Percentiles rank a stretch among this genome's conserved stretches.
Conservation (phyloP, 2,888 invertebrate genomes). For the Calliopum simillimum region DNA sequence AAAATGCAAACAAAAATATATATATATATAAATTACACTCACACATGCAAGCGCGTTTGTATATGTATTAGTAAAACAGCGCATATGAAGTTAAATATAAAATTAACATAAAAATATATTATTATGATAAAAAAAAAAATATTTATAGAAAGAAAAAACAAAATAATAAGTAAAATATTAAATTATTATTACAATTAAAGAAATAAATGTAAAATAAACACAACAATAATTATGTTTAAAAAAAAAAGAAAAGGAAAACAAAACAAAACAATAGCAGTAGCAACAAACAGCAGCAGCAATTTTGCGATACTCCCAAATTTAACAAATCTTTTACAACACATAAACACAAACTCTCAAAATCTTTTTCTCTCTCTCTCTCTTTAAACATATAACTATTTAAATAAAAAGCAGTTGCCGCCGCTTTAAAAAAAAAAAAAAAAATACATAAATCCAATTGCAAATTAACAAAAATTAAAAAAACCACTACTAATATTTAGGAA, state of each 20-base stretch:
- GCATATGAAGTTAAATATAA: neutral
- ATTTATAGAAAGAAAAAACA: slow-evolving; percentile 29
- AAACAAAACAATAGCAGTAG: no score
- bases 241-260: no score
- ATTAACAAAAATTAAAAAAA: no score
- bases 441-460: neutral
- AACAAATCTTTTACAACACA: neutral
- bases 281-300: no score
- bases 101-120: neutral
- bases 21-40: slow-evolving; percentile 48
- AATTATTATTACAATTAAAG: slow-evolving; percentile 34
- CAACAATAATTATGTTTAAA: slow-evolving; percentile 30
- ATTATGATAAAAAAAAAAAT: neutral
- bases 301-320: no score
- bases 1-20: neutral
- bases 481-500: no score
- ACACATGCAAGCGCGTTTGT: no score
- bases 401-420: no score
- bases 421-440: no score
- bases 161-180: slow-evolving; percentile 14
- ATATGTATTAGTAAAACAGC: neutral
- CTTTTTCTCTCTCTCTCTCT: no score
- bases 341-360: neutral
- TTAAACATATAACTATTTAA: no score
- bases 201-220: slow-evolving; percentile 41